These are phyloP conservation scores for Toxostoma redivivum DNA, from an alignment of 2,113 vertebrate genomes.

Conservation along the genomic window DNA sequence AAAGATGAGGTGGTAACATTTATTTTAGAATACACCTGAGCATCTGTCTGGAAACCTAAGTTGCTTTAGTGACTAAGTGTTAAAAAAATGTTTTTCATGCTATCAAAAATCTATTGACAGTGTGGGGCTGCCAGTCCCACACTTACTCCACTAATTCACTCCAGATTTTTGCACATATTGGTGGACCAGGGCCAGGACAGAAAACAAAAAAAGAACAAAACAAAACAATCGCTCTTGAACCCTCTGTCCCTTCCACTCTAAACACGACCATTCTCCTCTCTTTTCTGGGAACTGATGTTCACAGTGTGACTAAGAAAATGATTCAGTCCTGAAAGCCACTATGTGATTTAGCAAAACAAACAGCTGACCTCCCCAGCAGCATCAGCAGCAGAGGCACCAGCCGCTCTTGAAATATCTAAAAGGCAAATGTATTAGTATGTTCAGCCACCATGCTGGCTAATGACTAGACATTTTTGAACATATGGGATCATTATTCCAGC, in stretches of 20 bases:
- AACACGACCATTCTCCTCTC: background rate
- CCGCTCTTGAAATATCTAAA: conserved; percentile 48
- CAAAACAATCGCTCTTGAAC: background rate
- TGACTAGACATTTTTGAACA: conserved; percentile 72
- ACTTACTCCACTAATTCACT: background rate
- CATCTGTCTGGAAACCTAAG: background rate
- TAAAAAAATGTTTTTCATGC: background rate
- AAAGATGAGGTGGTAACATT: background rate
- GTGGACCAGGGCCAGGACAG: background rate
- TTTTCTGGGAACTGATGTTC: conserved; percentile 32
- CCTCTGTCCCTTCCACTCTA: background rate
- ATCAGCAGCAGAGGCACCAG: background rate
- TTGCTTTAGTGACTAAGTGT: background rate
- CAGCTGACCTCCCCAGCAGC: conserved; percentile 31
- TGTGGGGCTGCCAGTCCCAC: background rate
- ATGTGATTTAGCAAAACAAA: conserved; percentile 50
- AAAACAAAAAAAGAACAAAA: conserved; percentile 10
- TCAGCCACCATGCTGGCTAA: conserved; percentile 70
- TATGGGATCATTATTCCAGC: conserved; percentile 73
- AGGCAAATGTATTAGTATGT: conserved; percentile 70
- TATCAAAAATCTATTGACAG: background rate
- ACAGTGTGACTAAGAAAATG: conserved; percentile 44
- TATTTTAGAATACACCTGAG: background rate
- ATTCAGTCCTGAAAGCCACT: background rate
- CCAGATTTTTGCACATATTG: background rate